These are phyloP conservation scores for Zaprionus gabonicus DNA, from an alignment of 1,140 invertebrate species.

Conservation along the genomic window DNA sequence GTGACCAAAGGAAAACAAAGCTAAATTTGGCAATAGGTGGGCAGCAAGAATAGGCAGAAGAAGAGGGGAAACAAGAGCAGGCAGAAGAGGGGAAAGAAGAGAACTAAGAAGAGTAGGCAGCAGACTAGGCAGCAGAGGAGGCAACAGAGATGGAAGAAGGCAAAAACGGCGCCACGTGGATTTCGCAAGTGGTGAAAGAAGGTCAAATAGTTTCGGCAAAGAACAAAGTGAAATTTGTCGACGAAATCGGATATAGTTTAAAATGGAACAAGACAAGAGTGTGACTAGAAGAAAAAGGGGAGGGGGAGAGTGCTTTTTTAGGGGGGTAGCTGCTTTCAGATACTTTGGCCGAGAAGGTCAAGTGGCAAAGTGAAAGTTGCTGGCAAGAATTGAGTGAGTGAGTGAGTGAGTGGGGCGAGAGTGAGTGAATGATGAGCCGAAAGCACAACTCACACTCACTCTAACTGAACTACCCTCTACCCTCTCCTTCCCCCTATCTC, in stretches of 20 bases:
- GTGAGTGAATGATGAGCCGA: slow-evolving; percentile 1
- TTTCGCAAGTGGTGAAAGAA: slow-evolving; percentile 23
- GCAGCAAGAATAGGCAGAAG: background rate
- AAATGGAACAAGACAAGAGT: background rate
- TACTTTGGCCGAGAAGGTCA: slow-evolving; percentile 8
- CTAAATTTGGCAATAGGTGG: slow-evolving; percentile 26
- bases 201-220: background rate
- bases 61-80: too few relatives aligned
- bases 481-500: background rate
- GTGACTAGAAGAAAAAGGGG: background rate
- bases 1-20: slow-evolving; percentile 49
- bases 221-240: slow-evolving; percentile 4
- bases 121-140: too few relatives aligned
- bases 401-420: background rate
- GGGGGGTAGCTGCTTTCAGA: background rate
- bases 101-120: too few relatives aligned
- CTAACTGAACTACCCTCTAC: background rate
- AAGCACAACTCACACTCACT: background rate
- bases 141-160: too few relatives aligned
- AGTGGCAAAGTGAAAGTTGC: slow-evolving; percentile 1
- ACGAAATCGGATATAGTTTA: slow-evolving; percentile 2
- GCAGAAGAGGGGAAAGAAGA: too few relatives aligned
- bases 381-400: background rate
- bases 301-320: background rate
- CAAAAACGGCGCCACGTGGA: slow-evolving; percentile 16